A percentile compares a stretch with the other conserved stretches of the same genome.
Evolutionary conservation across 2,797 vertebrate genomes (phyloP).

Genomic region (Acipenser ruthenus): DNA sequence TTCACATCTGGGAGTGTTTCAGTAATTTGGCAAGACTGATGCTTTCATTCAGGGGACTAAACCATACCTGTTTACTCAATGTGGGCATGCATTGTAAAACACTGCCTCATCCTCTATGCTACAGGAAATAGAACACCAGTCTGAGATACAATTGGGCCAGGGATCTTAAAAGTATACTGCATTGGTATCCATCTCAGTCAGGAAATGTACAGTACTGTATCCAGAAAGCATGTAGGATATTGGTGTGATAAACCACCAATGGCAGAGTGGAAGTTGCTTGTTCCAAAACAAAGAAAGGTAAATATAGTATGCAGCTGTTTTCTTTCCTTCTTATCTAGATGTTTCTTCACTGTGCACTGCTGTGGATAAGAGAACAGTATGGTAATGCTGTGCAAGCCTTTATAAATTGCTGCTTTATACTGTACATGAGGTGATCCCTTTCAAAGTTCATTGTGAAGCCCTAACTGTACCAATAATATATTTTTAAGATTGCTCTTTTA

Average conservation of each 20-base stretch:
- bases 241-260: background rate
- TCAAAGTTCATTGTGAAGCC: too few relatives aligned
- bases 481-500: too few relatives aligned
- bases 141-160: too few relatives aligned
- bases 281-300: background rate
- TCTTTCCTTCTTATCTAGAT: background rate
- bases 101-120: background rate
- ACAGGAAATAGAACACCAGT: too few relatives aligned
- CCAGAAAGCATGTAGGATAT: background rate
- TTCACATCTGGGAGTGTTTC: too few relatives aligned
- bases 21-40: too few relatives aligned
- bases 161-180: too few relatives aligned
- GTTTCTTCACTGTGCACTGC: background rate
- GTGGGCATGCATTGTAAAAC: background rate
- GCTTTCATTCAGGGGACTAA: conserved; percentile 5
- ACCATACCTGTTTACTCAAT: background rate
- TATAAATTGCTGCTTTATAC: conserved; percentile 1
- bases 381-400: conserved; percentile 1
- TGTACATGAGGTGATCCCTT: background rate
- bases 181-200: background rate
- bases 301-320: background rate
- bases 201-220: background rate
- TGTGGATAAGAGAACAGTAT: conserved; percentile 3
- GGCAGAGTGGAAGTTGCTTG: background rate
- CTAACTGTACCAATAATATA: too few relatives aligned